A percentile compares a stretch with the other conserved stretches of the same genome.
These are phyloP conservation scores for Rana temporaria DNA, from an alignment of 2,113 vertebrate genomes.

Conservation along the genomic window DNA sequence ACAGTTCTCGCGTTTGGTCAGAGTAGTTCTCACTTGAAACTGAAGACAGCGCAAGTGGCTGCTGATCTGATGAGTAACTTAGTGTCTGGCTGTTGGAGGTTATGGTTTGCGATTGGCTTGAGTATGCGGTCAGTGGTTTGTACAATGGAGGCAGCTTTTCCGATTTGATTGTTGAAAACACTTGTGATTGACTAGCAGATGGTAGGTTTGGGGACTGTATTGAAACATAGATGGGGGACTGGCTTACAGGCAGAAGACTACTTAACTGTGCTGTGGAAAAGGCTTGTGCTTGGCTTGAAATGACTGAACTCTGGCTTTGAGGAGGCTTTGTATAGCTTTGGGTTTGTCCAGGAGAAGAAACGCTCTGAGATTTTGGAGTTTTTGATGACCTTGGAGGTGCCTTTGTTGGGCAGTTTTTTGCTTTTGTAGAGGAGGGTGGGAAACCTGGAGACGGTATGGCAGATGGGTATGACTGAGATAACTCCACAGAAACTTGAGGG, in stretches of 20 bases:
- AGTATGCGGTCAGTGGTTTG: conserved; percentile 86
- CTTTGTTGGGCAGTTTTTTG: conserved; percentile 84
- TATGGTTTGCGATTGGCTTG: conserved; percentile 82
- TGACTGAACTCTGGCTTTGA: conserved; percentile 90
- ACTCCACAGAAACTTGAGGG: conserved; percentile 79
- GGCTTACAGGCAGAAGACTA: conserved; percentile 85
- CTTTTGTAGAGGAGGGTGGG: conserved; percentile 80
- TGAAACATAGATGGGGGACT: conserved; percentile 86
- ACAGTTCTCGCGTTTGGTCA: conserved; percentile 83
- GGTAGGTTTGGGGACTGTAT: conserved; percentile 80
- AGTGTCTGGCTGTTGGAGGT: conserved; percentile 84
- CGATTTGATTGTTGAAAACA: conserved; percentile 81
- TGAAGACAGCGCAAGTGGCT: conserved; percentile 78
- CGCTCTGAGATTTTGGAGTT: conserved; percentile 80
- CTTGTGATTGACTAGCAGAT: conserved; percentile 84
- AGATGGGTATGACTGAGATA: conserved; percentile 84
- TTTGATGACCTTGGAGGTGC: conserved; percentile 77
- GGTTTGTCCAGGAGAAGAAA: conserved; percentile 80
- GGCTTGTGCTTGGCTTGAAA: conserved; percentile 88
- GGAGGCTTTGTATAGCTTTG: conserved; percentile 87
- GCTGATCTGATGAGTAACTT: conserved; percentile 81
- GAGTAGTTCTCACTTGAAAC: conserved; percentile 83
- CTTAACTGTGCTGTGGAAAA: conserved; percentile 89
- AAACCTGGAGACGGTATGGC: conserved; percentile 80
- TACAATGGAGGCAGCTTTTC: conserved; percentile 90